Evolutionary conservation across 1,140 invertebrate species (phyloP), one percentile per base, ranked within the genome.

Genomic region (Ericerus pela): DNA sequence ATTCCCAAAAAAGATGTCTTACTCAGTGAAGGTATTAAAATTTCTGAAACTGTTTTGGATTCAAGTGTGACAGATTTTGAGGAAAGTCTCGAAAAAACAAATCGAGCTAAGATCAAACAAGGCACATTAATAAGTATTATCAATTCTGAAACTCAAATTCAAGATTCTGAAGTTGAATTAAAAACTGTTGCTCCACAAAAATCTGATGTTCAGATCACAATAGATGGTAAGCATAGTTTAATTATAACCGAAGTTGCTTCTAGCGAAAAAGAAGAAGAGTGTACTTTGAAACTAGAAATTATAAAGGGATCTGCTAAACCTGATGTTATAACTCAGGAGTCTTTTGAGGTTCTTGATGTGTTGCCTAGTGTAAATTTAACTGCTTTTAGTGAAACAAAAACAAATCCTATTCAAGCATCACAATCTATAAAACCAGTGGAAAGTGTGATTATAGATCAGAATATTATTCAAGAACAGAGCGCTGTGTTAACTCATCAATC

Each of bases 221-320:
- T 67, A 31, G 53, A 66, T 10, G 54, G 57, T 10, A 51, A 59
- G 11, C 41, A 52, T 55, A 64, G 57, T 60, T 61, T 66, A 20
- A 66, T 68, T 56, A 64, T 64, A 12, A 65, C 67, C 41, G 64
- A 71, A 62, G 60, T 69, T 8, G 64, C 65, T 0, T 60, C 62
- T n/a, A 60, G 69, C 58, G 65, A 71, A 62, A 63, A 68, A 28
- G 64, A 69, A 56, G 53, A 60, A 14, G 56, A 66, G 47, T 68
- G 72, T 18, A 55, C 58, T 14, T 60, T 59, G 3, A 62, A 66
- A 52, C 62, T 43, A 2, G 52, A 66, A 53, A 58, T 64, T 2
- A 60, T 63, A 20, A 56, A 60, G 6, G 65, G 65, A 33, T 67
- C 63, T 54, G 73, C 68, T 1, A 66, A 65, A 16, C 54, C 73